A percentile compares a stretch with the other conserved stretches of the same genome.
Evolutionary conservation across 2,888 invertebrate species (phyloP).

Genomic region (Polydrusus pterygomalis): DNA sequence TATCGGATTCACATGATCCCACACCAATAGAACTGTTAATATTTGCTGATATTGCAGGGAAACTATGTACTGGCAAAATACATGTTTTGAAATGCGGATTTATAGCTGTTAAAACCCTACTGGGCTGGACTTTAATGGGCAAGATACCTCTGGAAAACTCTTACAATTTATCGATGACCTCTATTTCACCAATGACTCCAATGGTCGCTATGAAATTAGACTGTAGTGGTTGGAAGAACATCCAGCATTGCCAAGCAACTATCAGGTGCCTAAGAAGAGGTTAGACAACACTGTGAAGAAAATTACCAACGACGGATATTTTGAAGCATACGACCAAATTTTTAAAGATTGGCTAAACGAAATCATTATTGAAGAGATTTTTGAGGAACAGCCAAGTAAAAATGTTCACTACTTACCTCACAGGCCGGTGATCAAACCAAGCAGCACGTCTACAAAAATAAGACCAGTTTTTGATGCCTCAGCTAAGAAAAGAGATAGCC

Average conservation of each 20-base stretch:
- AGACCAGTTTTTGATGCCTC: too few relatives aligned
- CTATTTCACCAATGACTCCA: conserved; percentile 18
- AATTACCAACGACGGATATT: conserved; percentile 2
- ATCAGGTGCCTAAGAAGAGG: conserved; percentile 45
- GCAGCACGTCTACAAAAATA: conserved; percentile 52
- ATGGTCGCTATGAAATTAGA: conserved; percentile 54
- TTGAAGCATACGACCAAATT: conserved; percentile 38
- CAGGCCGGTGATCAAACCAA: background rate
- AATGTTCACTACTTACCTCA: conserved; percentile 37
- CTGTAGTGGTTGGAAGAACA: conserved; percentile 54
- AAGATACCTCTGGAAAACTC: background rate
- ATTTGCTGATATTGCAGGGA: conserved; percentile 21
- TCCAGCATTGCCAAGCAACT: conserved; percentile 49
- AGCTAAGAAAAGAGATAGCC: too few relatives aligned
- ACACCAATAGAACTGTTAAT: background rate
- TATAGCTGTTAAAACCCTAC: conserved; percentile 38
- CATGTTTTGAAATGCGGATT: conserved; percentile 8
- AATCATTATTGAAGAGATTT: conserved; percentile 49
- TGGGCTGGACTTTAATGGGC: conserved; percentile 50
- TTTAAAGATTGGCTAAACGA: conserved; percentile 49
- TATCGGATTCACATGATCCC: too few relatives aligned
- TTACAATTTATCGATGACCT: conserved; percentile 4
- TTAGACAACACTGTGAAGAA: conserved; percentile 34
- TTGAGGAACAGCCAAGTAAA: background rate
- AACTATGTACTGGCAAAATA: conserved; percentile 44